Evolutionary conservation across 2,888 invertebrate genomes (phyloP).

Genomic region (Idaea straminata): DNA sequence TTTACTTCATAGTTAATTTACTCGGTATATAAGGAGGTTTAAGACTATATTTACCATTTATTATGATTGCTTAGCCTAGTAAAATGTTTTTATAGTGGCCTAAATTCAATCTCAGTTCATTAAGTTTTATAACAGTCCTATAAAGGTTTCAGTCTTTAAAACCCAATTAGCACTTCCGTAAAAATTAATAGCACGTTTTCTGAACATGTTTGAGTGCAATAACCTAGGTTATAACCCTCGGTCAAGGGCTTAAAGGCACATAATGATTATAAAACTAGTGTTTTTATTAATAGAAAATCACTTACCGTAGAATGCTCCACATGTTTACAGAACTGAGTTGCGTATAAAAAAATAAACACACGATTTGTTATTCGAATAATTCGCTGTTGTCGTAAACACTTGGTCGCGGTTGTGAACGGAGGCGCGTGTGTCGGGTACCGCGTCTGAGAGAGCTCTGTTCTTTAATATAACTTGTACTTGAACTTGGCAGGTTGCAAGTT

Average conservation of each 20-base stretch:
- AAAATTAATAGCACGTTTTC: slow-evolving; percentile 36
- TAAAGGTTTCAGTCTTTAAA: slow-evolving; percentile 31
- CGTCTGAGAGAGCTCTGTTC: slow-evolving; percentile 62
- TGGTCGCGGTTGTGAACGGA: slow-evolving; percentile 42
- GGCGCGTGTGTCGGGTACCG: slow-evolving; percentile 44
- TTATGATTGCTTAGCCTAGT: neutral
- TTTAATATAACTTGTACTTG: slow-evolving; percentile 54
- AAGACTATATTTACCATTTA: neutral
- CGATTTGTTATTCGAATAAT: slow-evolving; percentile 34
- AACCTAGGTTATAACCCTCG: slow-evolving; percentile 46
- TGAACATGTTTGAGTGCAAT: slow-evolving; percentile 40
- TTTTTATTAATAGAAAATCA: slow-evolving; percentile 32
- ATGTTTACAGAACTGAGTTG: slow-evolving; percentile 47
- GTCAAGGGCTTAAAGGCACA: slow-evolving; percentile 39
- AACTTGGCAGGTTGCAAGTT: slow-evolving; percentile 68
- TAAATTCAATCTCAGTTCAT: neutral
- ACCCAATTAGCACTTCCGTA: slow-evolving; percentile 41
- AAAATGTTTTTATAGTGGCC: neutral
- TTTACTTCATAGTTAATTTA: neutral
- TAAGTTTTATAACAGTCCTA: neutral
- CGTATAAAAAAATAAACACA: slow-evolving; percentile 36
- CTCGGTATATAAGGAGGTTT: neutral
- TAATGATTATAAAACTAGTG: neutral
- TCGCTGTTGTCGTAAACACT: slow-evolving; percentile 32
- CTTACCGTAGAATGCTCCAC: slow-evolving; percentile 70